These are phyloP conservation scores for Aporophyla nigra DNA, from an alignment of 2,888 invertebrate genomes.

Conservation along the genomic window DNA sequence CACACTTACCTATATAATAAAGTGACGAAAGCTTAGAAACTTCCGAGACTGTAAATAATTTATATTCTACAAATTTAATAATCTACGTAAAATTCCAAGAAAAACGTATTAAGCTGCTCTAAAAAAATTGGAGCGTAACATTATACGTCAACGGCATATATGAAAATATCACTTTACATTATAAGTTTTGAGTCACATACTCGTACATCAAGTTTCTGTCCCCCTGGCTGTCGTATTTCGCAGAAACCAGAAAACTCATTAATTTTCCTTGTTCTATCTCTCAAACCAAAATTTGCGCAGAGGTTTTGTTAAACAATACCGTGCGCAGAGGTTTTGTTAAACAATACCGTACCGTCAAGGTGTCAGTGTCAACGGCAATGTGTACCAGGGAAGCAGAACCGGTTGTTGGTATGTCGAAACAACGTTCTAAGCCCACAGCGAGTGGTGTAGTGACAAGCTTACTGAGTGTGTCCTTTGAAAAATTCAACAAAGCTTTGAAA, in stretches of 20 bases:
- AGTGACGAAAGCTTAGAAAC: not conserved
- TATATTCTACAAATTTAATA: not conserved
- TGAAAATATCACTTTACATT: not conserved
- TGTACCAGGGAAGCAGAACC: slow-evolving; percentile 26
- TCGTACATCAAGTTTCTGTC: not conserved
- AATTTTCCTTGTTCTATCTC: slow-evolving; percentile 1
- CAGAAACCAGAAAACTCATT: slow-evolving; percentile 9
- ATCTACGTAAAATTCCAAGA: not conserved
- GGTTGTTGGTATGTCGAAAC: slow-evolving; percentile 18
- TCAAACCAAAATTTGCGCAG: slow-evolving; percentile 22
- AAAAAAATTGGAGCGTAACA: not conserved
- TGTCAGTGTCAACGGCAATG: slow-evolving; percentile 40
- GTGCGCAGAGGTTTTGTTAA: not conserved
- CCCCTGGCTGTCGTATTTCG: no score
- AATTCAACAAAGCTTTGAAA: slow-evolving; percentile 46
- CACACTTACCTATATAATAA: not conserved
- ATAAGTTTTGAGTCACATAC: slow-evolving; percentile 12
- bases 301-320: slow-evolving; percentile 15
- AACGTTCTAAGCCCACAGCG: not conserved
- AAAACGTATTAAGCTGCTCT: not conserved
- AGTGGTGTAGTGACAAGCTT: not conserved
- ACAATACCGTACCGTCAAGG: slow-evolving; percentile 27
- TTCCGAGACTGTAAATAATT: not conserved
- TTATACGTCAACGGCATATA: not conserved
- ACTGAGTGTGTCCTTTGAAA: slow-evolving; percentile 34